Base-by-base conservation (phyloP, 2,797 vertebrate species). In the Remorina albescens region DNA sequence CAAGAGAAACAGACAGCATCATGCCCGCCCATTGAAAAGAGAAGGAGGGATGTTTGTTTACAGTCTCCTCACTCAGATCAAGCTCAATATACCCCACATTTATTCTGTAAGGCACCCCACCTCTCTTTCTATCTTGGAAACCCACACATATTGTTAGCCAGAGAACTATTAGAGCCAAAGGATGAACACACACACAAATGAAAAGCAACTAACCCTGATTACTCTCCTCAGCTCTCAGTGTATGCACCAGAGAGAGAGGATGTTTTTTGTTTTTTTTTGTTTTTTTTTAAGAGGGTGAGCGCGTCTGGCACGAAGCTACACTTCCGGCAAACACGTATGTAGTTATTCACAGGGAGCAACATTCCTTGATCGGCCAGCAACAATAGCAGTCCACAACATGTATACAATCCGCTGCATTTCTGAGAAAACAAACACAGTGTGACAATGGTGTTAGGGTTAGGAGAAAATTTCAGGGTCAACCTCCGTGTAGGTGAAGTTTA, bases 1-100 rank as follows among this genome's bases (percentile, higher is more conserved):
- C n/a, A 12, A 56, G 16, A 68, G 36, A 60, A 39, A 55, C 30
- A 37, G 56, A 62, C 64, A 50, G 58, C 39, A 46, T 49, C 57
- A 46, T 32, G 82, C 70, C 74, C 81, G 86, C 80, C 82, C 83
- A 78, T 70, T 79, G 64, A 42, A 60, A 77, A 61, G 50, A 34
- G 44, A 34, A 15, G 50, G n/a, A 36, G 53, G 47, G 30, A 77
- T 50, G 19, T 15, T 36, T 87, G 83, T 86, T 92, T 91, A 89
- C 82, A 75, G 85, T 88, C 69, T 72, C 6, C 70, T 82, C 68
- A 50, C 84, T 82, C 76, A 78, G 72, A 30, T 78, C 77, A 80
- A 77, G 80, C 55, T 68, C 73, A 71, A 37, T 44, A 55, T 81
- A 83, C 79, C 76, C 67, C 50, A 58, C 46, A 59, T 76, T 73